Evolutionary conservation across 2,113 vertebrate genomes (phyloP).

Genomic region (Cinclus cinclus): DNA sequence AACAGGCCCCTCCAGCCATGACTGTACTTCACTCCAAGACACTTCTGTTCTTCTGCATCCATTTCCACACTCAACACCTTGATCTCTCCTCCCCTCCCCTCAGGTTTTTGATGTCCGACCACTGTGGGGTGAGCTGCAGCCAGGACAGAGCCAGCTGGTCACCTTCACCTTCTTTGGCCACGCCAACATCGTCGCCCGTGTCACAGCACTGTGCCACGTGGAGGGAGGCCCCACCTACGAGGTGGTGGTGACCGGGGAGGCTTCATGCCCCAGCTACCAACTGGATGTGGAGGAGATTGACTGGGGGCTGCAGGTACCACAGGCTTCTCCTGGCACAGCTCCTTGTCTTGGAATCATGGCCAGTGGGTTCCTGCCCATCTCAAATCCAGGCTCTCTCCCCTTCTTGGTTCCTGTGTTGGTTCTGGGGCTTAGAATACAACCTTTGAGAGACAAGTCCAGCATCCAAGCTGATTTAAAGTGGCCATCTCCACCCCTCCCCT

Average conservation of each 20-base stretch:
- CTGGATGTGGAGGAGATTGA: slow-evolving; percentile 75
- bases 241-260: slow-evolving; percentile 71
- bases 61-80: accelerated
- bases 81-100: background rate
- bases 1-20: accelerated
- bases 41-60: background rate
- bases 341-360: background rate
- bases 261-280: slow-evolving; percentile 79
- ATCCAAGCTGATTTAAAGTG: background rate
- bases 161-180: slow-evolving; percentile 85
- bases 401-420: background rate
- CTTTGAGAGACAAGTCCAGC: background rate
- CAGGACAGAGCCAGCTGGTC: slow-evolving; percentile 68
- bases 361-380: background rate
- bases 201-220: slow-evolving; percentile 78
- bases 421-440: background rate
- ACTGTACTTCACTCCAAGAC: background rate
- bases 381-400: background rate
- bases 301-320: slow-evolving; percentile 82
- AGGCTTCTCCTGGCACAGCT: background rate
- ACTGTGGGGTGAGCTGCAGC: slow-evolving; percentile 72
- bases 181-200: slow-evolving; percentile 62
- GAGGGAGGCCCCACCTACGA: slow-evolving; percentile 79
- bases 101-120: slow-evolving; percentile 89
- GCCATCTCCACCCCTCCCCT: background rate